Evolutionary conservation across 2,888 invertebrate species (phyloP).

Genomic region (Kuschelorhynchus macadamiae): DNA sequence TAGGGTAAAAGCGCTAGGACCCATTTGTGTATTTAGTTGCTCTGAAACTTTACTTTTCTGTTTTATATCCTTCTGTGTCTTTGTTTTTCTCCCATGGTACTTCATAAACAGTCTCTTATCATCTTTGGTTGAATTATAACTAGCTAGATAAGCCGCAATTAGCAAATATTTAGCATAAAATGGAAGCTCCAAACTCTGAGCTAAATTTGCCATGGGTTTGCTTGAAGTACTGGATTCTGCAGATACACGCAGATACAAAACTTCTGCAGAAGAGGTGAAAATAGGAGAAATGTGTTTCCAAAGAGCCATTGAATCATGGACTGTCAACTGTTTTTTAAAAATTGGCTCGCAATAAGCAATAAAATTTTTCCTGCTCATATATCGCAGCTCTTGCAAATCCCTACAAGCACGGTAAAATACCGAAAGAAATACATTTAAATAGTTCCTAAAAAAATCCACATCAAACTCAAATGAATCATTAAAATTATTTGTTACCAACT

Average conservation of each 20-base stretch:
- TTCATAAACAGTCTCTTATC: slow-evolving; percentile 91
- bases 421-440: slow-evolving; percentile 85
- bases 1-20: slow-evolving; percentile 77
- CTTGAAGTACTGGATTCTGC: slow-evolving; percentile 48
- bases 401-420: slow-evolving; percentile 89
- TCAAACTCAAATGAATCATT: slow-evolving; percentile 57
- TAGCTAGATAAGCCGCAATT: slow-evolving; percentile 92
- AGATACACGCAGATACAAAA: slow-evolving; percentile 80
- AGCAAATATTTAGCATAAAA: slow-evolving; percentile 91
- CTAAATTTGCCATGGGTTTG: slow-evolving; percentile 65
- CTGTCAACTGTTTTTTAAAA: slow-evolving; percentile 74
- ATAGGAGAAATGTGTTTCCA: slow-evolving; percentile 87
- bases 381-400: slow-evolving; percentile 85
- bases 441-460: slow-evolving; percentile 80
- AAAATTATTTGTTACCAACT: slow-evolving; percentile 55
- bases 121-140: slow-evolving; percentile 90
- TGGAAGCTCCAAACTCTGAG: slow-evolving; percentile 83
- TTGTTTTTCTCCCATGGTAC: slow-evolving; percentile 80
- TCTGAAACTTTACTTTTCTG: slow-evolving; percentile 74
- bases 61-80: slow-evolving; percentile 74
- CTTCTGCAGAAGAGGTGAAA: slow-evolving; percentile 81
- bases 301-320: slow-evolving; percentile 77
- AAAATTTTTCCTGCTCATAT: slow-evolving; percentile 85
- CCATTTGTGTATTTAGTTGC: slow-evolving; percentile 78
- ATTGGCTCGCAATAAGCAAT: slow-evolving; percentile 86